These are phyloP conservation scores for Sinelater perroti DNA, from an alignment of 2,888 invertebrate genomes.

Conservation along the genomic window DNA sequence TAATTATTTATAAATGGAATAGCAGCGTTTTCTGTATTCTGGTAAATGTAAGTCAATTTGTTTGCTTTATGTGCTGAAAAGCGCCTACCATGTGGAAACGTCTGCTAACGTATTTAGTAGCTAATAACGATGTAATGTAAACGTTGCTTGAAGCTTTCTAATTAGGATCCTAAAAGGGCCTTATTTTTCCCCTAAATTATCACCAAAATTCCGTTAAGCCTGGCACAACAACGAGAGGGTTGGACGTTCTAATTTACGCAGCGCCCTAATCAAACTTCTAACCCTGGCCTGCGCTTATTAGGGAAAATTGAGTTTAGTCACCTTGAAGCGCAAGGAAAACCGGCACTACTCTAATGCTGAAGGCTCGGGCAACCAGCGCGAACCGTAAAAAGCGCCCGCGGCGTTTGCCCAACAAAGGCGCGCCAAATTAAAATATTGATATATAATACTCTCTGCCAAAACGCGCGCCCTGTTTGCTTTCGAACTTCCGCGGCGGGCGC, in stretches of 20 bases:
- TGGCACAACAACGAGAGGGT: conserved; percentile 8
- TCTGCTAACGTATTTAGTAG: no score
- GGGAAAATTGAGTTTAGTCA: conserved; percentile 15
- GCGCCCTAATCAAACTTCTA: conserved; percentile 15
- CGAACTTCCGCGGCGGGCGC: conserved; percentile 3
- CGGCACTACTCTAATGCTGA: conserved; percentile 9
- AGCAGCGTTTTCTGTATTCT: no score
- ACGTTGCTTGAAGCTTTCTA: conserved; percentile 1
- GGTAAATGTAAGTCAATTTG: no score
- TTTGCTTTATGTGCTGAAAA: no score
- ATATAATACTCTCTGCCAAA: conserved; percentile 17
- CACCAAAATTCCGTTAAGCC: conserved; percentile 6
- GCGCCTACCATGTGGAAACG: no score
- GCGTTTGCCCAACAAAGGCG: conserved; percentile 25
- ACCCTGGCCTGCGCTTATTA: conserved; percentile 14
- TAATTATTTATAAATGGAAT: no score
- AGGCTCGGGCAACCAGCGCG: conserved; percentile 12
- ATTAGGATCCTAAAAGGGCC: not conserved
- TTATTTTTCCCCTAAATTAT: not conserved
- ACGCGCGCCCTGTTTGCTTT: conserved; percentile 12
- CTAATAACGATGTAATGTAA: no score
- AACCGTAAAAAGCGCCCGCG: conserved; percentile 15
- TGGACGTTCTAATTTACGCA: conserved; percentile 13
- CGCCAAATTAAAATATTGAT: conserved; percentile 31
- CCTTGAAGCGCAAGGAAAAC: conserved; percentile 12